Evolutionary conservation across 2,888 invertebrate species (phyloP), one percentile per base, ranked within the genome.

Genomic region (Ecdyonurus torrentis): DNA sequence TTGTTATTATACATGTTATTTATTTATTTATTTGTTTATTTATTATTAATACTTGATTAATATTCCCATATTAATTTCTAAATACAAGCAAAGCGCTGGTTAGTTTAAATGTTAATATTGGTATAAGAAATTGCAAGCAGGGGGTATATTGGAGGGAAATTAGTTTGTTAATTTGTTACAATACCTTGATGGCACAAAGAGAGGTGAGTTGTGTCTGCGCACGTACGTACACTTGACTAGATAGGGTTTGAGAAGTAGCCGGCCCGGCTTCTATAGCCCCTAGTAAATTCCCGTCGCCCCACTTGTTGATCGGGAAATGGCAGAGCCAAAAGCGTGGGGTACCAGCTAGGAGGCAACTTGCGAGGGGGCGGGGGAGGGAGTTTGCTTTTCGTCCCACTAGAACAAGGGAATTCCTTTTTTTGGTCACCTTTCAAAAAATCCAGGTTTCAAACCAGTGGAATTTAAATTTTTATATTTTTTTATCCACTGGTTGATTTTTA

Each of bases 241-340:
- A 83, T 79, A 64, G 87, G 87, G 77, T 89, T 89, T 79, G 91
- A 91, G 82, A 91, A 92, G 79, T 89, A 89, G 73, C 91, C 92
- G 70, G 91, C 91, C 69, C 82, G 79, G 72, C 86, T 86, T 66
- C 86, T 82, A 74, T 84, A 85, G 71, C 83, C 83, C 71, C 89
- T 84, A 71, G 89, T 84, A 69, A 82, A 78, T 78, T 92, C 91
- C 67, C 92, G 83, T 72, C 91, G 80, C 70, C 90, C 92, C 72
- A 92, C 85, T 76, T 91, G 91, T 80, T 92, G 91, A 80, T 93
- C 92, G 72, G 91, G 91, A 79, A 93, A 93, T 69, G 92, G 92
- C 72, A 92, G 82, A 69, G 92, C 92, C 76, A 92, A 83, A 71
- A 92, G 84, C 67, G 91, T 91, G 81, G 55, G 55, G 55, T 55